Percentiles rank a stretch among this genome's conserved stretches.
phyloP scores from a whole-genome alignment of 2,797 vertebrate species.

The Phylloscopus collybita region DNA sequence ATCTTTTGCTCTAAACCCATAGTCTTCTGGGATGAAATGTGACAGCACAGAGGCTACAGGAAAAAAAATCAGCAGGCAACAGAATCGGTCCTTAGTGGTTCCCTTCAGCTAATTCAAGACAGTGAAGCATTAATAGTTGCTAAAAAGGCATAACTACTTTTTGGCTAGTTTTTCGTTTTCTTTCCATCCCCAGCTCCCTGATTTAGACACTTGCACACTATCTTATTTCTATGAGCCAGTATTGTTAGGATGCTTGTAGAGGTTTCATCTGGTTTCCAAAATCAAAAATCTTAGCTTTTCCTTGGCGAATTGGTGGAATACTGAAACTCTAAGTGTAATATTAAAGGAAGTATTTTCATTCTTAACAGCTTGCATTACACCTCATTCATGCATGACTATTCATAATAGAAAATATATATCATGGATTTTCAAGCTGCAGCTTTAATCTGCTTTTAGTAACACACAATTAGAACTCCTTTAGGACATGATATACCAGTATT shows the following conservation, averaged over 20 bases:
- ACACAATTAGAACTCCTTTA: background rate
- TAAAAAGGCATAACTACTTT: no score
- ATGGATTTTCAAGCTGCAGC: background rate
- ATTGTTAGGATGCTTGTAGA: background rate
- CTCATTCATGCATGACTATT: background rate
- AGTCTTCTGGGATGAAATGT: background rate
- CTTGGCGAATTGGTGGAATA: background rate
- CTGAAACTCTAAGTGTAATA: background rate
- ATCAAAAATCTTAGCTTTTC: background rate
- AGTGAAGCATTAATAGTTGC: no score
- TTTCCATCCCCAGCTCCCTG: no score
- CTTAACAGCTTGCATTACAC: background rate
- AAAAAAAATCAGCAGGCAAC: background rate
- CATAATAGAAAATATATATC: background rate
- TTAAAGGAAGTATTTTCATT: background rate
- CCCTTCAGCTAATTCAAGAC: no score
- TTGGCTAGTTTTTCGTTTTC: no score
- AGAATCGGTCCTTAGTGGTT: no score
- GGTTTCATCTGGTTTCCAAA: background rate
- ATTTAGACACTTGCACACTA: no score
- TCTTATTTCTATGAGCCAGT: no score
- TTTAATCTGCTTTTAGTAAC: background rate
- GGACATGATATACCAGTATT: background rate
- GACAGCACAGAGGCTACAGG: background rate
- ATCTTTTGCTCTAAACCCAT: background rate